Evolutionary conservation across 1,140 invertebrate species (phyloP), one percentile per base, ranked within the genome.

Genomic region (Araneus ventricosus): DNA sequence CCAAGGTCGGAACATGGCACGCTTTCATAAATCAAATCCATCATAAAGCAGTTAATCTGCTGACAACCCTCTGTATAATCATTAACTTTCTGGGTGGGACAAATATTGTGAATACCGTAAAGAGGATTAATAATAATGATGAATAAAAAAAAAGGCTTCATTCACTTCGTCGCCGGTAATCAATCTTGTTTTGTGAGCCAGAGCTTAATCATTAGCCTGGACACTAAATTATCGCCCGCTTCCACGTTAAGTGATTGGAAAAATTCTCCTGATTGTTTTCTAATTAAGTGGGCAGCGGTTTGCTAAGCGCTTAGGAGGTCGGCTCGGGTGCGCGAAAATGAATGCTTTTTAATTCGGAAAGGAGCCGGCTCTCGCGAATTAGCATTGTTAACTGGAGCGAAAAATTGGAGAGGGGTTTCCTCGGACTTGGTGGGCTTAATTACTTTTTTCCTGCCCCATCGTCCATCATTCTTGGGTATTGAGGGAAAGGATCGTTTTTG

Each of bases 31-130:
- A 90, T 90, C 88, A 90, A 80, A 90, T 90, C 88, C 52, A 90
- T 90, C 88, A 90, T 59, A 80, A 80, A 30, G 88, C 88, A 90
- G 88, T 90, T 90, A 90, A 90, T 90, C 88, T 90, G 88, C 45
- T 90, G 88, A 79, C 88, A 90, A 14, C 45, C 84, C 52, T 6
- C 67, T 75, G 87, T 88, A 90, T 59, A 90, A 90, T 90, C 70
- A 90, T 79, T 90, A 79, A 90, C 88, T 90, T 90, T 80, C 88
- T 10, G 52, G 88, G 88, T 52, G 75, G 88, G 34, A 59, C 88
- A 90, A 79, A 90, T 90, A 90, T 90, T 90, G 80, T 90, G 88
- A 79, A 90, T 80, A 80, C 88, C 70, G 41, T 59, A 80, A 57
- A 59, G 52, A 57, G 75, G 45, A 67, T 67, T 67, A 80, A 57